Conservation (phyloP, 2,113 vertebrate genomes). For the Tricholaema leucomelas region DNA sequence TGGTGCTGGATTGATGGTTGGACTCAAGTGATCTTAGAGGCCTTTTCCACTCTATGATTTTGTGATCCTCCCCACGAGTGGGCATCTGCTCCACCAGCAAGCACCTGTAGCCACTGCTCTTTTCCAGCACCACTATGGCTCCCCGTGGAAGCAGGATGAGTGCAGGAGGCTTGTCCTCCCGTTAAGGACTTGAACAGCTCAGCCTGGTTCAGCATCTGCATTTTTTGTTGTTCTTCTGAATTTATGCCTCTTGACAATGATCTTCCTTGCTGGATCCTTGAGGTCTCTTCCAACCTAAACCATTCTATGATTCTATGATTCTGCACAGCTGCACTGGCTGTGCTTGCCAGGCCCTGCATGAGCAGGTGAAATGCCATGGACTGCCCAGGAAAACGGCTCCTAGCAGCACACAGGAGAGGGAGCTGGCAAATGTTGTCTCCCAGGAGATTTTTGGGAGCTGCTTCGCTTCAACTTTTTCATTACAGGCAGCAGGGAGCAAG, state of each 20-base stretch:
- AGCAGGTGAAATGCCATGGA: neutral
- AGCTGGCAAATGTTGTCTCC: neutral
- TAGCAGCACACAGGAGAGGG: accelerated
- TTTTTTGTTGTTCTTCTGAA: neutral
- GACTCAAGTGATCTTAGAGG: no score
- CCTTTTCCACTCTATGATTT: no score
- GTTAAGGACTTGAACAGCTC: accelerated
- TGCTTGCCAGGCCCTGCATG: accelerated
- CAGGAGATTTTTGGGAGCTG: neutral
- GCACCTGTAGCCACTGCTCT: neutral
- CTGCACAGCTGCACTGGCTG: neutral
- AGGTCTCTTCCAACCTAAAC: no score
- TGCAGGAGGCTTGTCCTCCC: neutral
- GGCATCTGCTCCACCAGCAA: neutral
- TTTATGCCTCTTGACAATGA: neutral
- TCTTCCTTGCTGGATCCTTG: accelerated
- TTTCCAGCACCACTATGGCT: neutral
- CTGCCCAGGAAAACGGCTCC: neutral
- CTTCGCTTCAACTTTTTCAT: neutral
- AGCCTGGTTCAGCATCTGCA: neutral
- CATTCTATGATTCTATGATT: no score
- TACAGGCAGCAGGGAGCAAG: neutral
- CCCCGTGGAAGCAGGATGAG: neutral
- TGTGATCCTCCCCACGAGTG: neutral
- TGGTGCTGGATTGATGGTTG: no score